Percentiles rank a stretch among this genome's conserved stretches.
Conservation (phyloP, 2,113 vertebrate genomes). For the Theristicus caerulescens region DNA sequence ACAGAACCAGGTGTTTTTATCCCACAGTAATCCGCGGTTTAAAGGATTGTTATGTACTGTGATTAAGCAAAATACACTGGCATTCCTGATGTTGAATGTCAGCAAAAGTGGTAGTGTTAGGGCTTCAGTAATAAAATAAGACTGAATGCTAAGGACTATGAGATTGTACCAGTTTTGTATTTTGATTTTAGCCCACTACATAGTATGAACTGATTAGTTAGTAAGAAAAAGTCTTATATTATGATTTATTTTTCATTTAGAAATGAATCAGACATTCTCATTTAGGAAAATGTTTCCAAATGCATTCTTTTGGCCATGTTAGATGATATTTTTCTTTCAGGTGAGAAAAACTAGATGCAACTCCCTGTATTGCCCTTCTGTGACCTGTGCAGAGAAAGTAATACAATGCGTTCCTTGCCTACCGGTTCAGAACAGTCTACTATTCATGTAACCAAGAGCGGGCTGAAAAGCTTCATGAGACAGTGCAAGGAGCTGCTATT, state of each 20-base stretch:
- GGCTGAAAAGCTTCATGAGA: background rate
- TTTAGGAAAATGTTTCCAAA: background rate
- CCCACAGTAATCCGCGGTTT: background rate
- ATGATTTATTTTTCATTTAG: background rate
- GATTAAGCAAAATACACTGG: constrained; percentile 6
- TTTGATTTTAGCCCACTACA: background rate
- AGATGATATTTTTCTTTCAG: background rate
- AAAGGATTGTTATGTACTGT: background rate
- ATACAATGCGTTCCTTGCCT: background rate
- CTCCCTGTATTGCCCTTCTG: background rate
- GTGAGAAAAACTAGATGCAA: background rate
- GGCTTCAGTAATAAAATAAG: background rate
- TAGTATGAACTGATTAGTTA: background rate
- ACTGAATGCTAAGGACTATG: background rate
- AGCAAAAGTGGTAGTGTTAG: background rate
- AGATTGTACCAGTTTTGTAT: background rate
- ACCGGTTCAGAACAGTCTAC: background rate
- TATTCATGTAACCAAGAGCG: background rate
- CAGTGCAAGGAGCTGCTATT: background rate
- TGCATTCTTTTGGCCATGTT: background rate
- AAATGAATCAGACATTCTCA: background rate
- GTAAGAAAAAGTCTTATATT: background rate
- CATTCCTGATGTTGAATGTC: background rate
- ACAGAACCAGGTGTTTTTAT: constrained; percentile 10
- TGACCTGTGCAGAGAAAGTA: background rate